These are phyloP conservation scores for Lampris megalopsis DNA, from an alignment of 2,113 vertebrate species.

Conservation along the genomic window DNA sequence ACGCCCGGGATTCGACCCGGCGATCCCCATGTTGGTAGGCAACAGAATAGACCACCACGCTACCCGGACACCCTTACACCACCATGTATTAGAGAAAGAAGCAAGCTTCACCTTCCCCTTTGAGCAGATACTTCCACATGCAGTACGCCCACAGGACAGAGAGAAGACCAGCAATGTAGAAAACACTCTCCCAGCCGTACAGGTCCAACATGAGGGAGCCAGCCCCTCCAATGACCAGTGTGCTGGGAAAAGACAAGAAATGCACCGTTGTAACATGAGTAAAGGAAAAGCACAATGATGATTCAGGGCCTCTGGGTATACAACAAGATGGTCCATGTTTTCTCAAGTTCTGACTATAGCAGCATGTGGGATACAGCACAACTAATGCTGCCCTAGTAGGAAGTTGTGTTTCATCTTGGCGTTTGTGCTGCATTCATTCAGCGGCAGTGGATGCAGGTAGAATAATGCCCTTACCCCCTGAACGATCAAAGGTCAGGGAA, in stretches of 20 bases:
- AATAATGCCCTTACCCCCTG: background rate
- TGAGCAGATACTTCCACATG: conserved; percentile 92
- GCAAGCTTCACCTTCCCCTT: conserved; percentile 83
- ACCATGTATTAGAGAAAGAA: background rate
- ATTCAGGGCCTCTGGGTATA: background rate
- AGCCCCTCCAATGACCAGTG: conserved; percentile 88
- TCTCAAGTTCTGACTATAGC: background rate
- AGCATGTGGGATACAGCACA: too few species aligned
- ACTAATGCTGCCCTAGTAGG: too few species aligned
- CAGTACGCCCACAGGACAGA: conserved; percentile 92
- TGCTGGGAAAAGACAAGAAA: conserved; percentile 77
- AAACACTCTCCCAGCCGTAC: conserved; percentile 93
- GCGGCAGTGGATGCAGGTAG: too few species aligned
- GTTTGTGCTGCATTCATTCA: too few species aligned
- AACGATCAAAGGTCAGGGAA: background rate
- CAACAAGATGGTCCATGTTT: background rate
- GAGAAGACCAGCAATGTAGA: conserved; percentile 91
- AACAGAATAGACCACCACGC: too few species aligned
- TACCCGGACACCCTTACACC: too few species aligned
- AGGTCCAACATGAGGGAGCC: conserved; percentile 93
- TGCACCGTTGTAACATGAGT: background rate
- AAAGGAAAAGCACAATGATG: background rate
- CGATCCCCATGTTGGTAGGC: too few species aligned
- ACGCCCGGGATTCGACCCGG: too few species aligned
- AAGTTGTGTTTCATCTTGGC: too few species aligned